These are phyloP conservation scores for Ochotona princeps DNA, from an alignment of 2,113 vertebrate genomes.

Conservation along the genomic window DNA sequence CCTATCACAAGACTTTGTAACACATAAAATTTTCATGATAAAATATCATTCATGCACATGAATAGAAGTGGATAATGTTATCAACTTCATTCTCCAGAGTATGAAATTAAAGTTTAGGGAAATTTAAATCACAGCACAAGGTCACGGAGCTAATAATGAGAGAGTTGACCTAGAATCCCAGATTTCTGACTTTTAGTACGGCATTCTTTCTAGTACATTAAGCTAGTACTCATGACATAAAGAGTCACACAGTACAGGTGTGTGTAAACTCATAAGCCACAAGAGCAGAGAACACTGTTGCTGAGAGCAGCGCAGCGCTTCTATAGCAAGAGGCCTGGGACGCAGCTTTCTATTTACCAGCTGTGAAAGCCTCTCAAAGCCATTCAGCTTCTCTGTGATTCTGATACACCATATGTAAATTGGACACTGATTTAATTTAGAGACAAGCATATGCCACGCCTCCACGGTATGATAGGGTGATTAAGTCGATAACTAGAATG, in stretches of 20 bases:
- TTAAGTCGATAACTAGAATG: too few relatives aligned
- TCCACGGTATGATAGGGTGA: too few relatives aligned
- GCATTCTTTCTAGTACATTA: neutral
- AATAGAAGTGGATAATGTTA: neutral
- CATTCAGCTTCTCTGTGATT: neutral
- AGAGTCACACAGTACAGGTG: neutral
- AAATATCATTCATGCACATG: neutral
- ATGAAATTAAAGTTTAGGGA: slow-evolving; percentile 4
- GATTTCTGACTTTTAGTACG: neutral
- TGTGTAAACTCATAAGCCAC: neutral
- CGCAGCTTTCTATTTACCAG: neutral
- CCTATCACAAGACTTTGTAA: neutral
- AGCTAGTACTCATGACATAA: neutral
- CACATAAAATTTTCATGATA: slow-evolving; percentile 9
- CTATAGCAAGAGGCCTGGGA: neutral
- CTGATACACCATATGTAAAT: neutral
- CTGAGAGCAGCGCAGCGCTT: too few relatives aligned
- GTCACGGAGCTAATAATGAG: neutral
- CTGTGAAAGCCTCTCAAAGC: neutral
- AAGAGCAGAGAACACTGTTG: neutral
- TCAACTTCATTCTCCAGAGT: neutral
- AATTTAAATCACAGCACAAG: slow-evolving; percentile 8
- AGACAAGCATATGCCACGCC: too few relatives aligned
- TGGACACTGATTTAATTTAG: neutral
- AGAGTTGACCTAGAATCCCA: neutral